Base-by-base conservation (phyloP, 37 sponge, comb jelly and placozoan genomes). In the Crambe crambe region DNA sequence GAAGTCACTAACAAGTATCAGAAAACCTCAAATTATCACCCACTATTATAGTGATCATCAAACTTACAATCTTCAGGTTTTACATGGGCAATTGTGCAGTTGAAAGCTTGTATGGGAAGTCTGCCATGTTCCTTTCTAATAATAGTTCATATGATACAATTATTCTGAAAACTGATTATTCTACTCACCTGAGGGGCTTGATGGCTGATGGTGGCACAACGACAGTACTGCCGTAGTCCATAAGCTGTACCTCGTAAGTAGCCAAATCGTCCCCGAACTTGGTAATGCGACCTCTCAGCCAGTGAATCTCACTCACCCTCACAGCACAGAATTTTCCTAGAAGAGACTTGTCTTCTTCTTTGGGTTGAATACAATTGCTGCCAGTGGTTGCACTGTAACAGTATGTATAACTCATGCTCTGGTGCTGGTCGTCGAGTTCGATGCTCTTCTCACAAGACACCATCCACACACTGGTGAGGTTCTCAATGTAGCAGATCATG, bases 221-320 rank as follows among this genome's bases (percentile, higher is more conserved):
- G 15, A 87, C 87, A 42, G 71, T 57, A 61, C 87, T 87, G 5
- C 87, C 87, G 75, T 87, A 87, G 70, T 87, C 87, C 59, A 80
- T 66, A 40, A 87, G 76, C 51, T 76, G 68, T 22, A 87, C 75
- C 51, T 80, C 87, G 42, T 69, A 87, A 68, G 17, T 80, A 37
- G 38, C 6, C 3, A 38, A 47, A 0, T 75, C 76, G 31, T 80
- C 81, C 5, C 70, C 60, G 0, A 59, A 40, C 71, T 57, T 74
- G 3, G 61, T 57, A 57, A 87, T 75, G 2, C 56, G 59, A 1
- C 80, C 87, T 56, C 87, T 42, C 68, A 87, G 76, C 87, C 87
- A 87, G 75, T 87, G 80, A 25, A 74, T 80, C 8, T 80, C 81
- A 37, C 76, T 80, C 36, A 87, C 81, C 32, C 69, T 67, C 26